Evolutionary conservation across 2,797 vertebrate species (phyloP).

Genomic region (Limnodromus scolopaceus): DNA sequence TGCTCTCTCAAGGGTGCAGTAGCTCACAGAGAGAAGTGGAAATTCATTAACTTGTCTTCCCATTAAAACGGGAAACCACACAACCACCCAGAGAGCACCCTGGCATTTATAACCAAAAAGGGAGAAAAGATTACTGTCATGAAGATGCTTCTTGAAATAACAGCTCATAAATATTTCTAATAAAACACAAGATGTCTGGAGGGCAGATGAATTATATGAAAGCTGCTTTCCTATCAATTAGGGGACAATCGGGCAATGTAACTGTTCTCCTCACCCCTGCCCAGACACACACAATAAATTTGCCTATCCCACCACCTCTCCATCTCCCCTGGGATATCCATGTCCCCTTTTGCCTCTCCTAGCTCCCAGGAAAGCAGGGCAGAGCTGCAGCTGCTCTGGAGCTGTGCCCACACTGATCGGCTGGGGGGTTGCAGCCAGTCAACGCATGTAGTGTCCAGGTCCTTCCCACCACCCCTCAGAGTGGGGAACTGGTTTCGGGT

Average conservation of each 20-base stretch:
- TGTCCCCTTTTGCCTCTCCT: neutral
- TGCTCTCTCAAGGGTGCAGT: neutral
- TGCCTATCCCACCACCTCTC: neutral
- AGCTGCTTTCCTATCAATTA: neutral
- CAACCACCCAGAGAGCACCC: neutral
- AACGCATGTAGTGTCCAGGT: accelerated
- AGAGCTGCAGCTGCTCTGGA: neutral
- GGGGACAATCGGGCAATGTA: neutral
- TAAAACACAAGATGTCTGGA: neutral
- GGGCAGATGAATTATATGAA: neutral
- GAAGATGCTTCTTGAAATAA: neutral
- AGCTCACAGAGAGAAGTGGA: neutral
- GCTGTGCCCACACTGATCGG: neutral
- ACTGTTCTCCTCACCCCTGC: neutral
- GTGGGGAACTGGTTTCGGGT: neutral
- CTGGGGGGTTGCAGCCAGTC: neutral
- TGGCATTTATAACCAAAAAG: neutral
- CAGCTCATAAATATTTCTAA: constrained; percentile 27
- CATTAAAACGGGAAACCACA: neutral
- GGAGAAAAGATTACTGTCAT: neutral
- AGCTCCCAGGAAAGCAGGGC: neutral
- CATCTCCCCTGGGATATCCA: neutral
- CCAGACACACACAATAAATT: neutral
- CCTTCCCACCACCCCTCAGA: neutral
- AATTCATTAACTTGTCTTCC: neutral